Conservation (phyloP, 1,140 invertebrate species). For the Sinella curviseta region DNA sequence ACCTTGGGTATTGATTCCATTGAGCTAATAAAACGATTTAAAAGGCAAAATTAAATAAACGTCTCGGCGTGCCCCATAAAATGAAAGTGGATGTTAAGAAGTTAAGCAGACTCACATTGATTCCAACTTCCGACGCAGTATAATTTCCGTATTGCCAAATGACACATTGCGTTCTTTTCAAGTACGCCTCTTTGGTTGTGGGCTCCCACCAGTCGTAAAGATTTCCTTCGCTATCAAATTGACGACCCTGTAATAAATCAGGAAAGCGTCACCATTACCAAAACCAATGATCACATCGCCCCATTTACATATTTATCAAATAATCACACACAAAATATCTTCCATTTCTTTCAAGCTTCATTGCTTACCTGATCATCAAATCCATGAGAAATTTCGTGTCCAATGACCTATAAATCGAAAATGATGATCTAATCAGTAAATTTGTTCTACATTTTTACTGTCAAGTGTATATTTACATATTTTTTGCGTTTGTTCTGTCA, state of each 20-base stretch:
- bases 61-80: neutral
- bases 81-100: neutral
- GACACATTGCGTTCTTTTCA: constrained; percentile 77
- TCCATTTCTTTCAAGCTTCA: neutral
- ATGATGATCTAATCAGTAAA: neutral
- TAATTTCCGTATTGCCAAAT: constrained; percentile 86
- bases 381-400: constrained; percentile 66
- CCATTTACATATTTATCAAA: neutral
- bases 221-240: constrained; percentile 88
- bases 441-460: neutral
- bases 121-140: constrained; percentile 66
- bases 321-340: neutral
- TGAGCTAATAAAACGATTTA: constrained; percentile 65
- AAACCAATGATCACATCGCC: neutral
- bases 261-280: neutral
- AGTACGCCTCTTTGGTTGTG: constrained; percentile 72
- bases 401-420: constrained; percentile 10
- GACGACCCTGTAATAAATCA: constrained; percentile 63
- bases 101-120: constrained; percentile 60
- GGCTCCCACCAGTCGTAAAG: constrained; percentile 78
- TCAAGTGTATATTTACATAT: neutral
- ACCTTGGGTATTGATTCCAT: constrained; percentile 84
- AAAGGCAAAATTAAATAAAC: constrained; percentile 38
- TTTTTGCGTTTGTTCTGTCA: neutral
- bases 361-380: constrained; percentile 61